A percentile compares a stretch with the other conserved stretches of the same genome.
Conservation (phyloP, 2,113 vertebrate species). For the Colinus virginianus region DNA sequence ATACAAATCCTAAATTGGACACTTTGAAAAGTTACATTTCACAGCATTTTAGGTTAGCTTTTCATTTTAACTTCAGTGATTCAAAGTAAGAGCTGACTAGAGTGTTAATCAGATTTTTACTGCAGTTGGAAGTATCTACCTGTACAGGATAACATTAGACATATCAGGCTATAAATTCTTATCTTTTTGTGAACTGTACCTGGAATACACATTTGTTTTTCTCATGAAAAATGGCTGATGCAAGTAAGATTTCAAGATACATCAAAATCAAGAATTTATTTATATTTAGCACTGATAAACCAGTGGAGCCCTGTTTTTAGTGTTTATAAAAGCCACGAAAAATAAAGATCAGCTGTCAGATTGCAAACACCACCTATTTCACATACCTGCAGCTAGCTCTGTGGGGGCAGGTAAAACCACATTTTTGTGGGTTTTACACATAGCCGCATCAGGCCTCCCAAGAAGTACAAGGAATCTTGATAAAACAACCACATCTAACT, state of each 20-base stretch:
- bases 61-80: slow-evolving; percentile 26
- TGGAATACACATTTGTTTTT: slow-evolving; percentile 1
- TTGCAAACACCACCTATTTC: neutral
- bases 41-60: neutral
- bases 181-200: neutral
- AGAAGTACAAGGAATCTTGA: neutral
- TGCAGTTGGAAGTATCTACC: neutral
- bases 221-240: neutral
- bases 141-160: neutral
- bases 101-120: neutral
- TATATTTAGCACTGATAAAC: slow-evolving; percentile 17
- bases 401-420: neutral
- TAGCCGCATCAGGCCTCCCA: neutral
- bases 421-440: neutral
- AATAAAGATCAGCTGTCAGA: slow-evolving; percentile 14
- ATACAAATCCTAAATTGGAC: neutral
- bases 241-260: slow-evolving; percentile 26
- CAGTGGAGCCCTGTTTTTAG: neutral
- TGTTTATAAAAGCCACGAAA: neutral
- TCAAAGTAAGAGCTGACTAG: slow-evolving; percentile 2
- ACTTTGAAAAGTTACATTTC: neutral
- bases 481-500: neutral
- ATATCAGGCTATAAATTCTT: neutral
- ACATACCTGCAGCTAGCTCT: neutral
- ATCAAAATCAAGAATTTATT: neutral